Percentiles rank a stretch among this genome's conserved stretches.
Evolutionary conservation across 2,113 vertebrate species (phyloP).

Genomic region (Origma solitaria): DNA sequence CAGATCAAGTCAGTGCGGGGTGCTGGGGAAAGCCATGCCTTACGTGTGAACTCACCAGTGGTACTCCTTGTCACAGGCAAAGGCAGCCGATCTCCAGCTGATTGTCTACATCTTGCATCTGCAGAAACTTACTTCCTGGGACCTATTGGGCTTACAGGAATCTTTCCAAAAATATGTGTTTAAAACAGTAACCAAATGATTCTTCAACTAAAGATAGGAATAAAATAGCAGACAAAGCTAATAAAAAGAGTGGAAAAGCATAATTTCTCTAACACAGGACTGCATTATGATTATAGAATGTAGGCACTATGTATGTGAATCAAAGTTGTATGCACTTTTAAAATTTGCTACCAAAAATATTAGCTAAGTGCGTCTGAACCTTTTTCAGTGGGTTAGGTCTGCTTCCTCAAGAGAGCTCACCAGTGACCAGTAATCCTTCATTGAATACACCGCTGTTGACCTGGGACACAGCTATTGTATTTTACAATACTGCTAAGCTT

Average conservation of each 20-base stretch:
- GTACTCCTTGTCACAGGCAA: neutral
- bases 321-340: neutral
- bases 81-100: neutral
- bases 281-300: neutral
- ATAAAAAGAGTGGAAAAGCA: neutral
- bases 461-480: neutral
- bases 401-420: neutral
- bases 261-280: neutral
- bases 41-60: neutral
- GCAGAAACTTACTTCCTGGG: neutral
- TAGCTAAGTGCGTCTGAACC: neutral
- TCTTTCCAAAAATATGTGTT: neutral
- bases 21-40: neutral
- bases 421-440: neutral
- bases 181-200: neutral
- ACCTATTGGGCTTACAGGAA: neutral
- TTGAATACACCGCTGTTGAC: neutral
- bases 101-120: neutral
- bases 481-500: neutral
- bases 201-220: neutral
- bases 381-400: neutral
- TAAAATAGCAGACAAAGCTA: neutral
- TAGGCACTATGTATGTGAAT: neutral
- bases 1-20: neutral
- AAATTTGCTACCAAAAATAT: neutral